phyloP scores from a whole-genome alignment of 2,888 invertebrate species.

The Cryptocephalus primarius region DNA sequence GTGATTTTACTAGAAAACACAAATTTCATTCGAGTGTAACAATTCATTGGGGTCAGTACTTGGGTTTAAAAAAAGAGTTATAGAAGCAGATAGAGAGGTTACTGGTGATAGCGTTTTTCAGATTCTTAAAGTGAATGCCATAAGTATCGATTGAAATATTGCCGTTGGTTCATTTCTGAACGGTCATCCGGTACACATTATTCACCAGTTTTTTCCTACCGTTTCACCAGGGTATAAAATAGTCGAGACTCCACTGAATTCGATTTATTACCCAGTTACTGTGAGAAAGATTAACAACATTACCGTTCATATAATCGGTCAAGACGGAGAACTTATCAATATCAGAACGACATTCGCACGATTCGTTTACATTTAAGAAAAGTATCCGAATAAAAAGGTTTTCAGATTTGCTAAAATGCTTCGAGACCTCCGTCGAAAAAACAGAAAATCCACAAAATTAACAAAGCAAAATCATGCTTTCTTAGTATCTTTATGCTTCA shows the following conservation, averaged over 20 bases:
- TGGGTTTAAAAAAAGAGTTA: background rate
- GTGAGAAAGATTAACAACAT: slow-evolving; percentile 18
- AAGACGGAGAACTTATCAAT: slow-evolving; percentile 23
- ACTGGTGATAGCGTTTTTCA: background rate
- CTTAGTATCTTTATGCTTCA: background rate
- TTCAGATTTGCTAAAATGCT: background rate
- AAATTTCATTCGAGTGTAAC: slow-evolving; percentile 2
- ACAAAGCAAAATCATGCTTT: background rate
- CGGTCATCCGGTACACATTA: slow-evolving; percentile 12
- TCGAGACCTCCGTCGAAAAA: background rate
- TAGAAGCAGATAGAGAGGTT: background rate
- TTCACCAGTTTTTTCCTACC: slow-evolving; percentile 16
- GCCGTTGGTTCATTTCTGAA: slow-evolving; percentile 5
- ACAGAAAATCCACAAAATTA: background rate
- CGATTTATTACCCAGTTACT: slow-evolving; percentile 27
- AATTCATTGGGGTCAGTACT: background rate
- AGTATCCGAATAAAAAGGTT: background rate
- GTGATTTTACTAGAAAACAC: background rate
- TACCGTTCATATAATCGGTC: slow-evolving; percentile 22
- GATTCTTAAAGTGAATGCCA: background rate
- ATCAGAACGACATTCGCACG: slow-evolving; percentile 23
- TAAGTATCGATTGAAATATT: slow-evolving; percentile 6
- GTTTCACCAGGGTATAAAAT: slow-evolving; percentile 28
- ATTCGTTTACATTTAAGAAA: slow-evolving; percentile 12
- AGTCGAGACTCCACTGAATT: slow-evolving; percentile 23